A percentile compares a stretch with the other conserved stretches of the same genome.
These are phyloP conservation scores for Rhamphomyia laevipes DNA, from an alignment of 2,888 invertebrate genomes.

Conservation along the genomic window DNA sequence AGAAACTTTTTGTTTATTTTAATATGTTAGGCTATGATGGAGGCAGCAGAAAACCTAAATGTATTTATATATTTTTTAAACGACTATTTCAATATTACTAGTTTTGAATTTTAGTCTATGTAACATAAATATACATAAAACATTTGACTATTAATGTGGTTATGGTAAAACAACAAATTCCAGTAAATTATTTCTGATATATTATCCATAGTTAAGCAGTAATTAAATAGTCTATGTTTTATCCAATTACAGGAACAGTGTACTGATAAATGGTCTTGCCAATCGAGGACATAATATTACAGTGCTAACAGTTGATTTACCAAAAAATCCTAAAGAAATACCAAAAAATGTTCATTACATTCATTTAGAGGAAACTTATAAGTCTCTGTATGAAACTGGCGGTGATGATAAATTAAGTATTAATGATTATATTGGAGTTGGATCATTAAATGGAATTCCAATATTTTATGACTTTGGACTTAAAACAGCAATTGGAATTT, in stretches of 20 bases:
- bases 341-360: slow-evolving; percentile 21
- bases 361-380: slow-evolving; percentile 22
- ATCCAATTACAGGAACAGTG: slow-evolving; percentile 18
- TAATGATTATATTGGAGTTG: slow-evolving; percentile 9
- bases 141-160: too few relatives aligned
- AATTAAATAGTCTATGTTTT: slow-evolving; percentile 6
- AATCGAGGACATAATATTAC: slow-evolving; percentile 21
- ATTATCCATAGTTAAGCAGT: slow-evolving; percentile 18
- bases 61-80: too few relatives aligned
- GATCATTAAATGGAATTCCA: slow-evolving; percentile 11
- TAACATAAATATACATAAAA: too few relatives aligned
- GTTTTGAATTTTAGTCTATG: too few relatives aligned
- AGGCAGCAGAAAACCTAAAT: too few relatives aligned
- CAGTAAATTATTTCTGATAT: slow-evolving; percentile 14
- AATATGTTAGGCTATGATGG: too few relatives aligned
- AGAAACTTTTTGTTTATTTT: too few relatives aligned
- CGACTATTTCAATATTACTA: too few relatives aligned
- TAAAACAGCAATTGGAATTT: slow-evolving; percentile 5
- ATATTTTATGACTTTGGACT: slow-evolving; percentile 14
- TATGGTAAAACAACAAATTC: too few relatives aligned
- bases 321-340: slow-evolving; percentile 12
- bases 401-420: slow-evolving; percentile 8
- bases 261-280: slow-evolving; percentile 16
- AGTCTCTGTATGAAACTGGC: slow-evolving; percentile 3
- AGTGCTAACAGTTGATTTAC: slow-evolving; percentile 20